A percentile compares a stretch with the other conserved stretches of the same genome.
phyloP scores from a whole-genome alignment of 2,888 invertebrate species.

The Noctua fimbriata region DNA sequence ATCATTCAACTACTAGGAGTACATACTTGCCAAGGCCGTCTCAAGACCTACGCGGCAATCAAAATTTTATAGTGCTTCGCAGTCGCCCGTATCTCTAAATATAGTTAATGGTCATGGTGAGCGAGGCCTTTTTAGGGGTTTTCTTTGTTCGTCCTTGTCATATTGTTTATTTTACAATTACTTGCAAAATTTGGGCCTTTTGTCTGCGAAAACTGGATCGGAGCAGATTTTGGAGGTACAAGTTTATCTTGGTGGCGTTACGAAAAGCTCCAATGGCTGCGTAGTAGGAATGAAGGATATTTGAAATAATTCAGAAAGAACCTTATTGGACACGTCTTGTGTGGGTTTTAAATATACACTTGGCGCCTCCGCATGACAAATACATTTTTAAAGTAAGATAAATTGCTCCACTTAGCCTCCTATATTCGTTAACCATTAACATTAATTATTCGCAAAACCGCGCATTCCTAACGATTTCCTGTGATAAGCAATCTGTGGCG shows the following conservation, averaged over 20 bases:
- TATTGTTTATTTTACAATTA: slow-evolving; percentile 44
- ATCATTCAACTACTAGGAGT: slow-evolving; percentile 58
- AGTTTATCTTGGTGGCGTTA: neutral
- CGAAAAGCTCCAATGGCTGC: too few species aligned
- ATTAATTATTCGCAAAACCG: neutral
- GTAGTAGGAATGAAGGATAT: neutral
- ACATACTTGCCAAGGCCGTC: slow-evolving; percentile 70
- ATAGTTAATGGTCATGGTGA: slow-evolving; percentile 69
- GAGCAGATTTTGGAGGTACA: neutral
- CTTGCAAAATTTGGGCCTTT: slow-evolving; percentile 9
- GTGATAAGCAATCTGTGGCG: slow-evolving; percentile 30
- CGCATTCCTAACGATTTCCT: slow-evolving; percentile 28
- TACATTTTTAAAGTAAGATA: slow-evolving; percentile 9
- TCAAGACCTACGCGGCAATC: slow-evolving; percentile 73
- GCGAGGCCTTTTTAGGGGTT: slow-evolving; percentile 69
- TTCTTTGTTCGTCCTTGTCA: slow-evolving; percentile 56
- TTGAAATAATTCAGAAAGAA: neutral
- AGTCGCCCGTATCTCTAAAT: slow-evolving; percentile 65
- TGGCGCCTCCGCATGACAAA: slow-evolving; percentile 7
- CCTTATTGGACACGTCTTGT: slow-evolving; percentile 8
- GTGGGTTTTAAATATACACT: slow-evolving; percentile 4
- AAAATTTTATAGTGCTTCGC: slow-evolving; percentile 71
- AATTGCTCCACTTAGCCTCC: slow-evolving; percentile 6
- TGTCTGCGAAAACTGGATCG: neutral
- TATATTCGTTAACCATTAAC: neutral